A percentile compares a stretch with the other conserved stretches of the same genome.
These are phyloP conservation scores for Athrips mouffetella DNA, from an alignment of 2,888 invertebrate genomes.

Conservation along the genomic window DNA sequence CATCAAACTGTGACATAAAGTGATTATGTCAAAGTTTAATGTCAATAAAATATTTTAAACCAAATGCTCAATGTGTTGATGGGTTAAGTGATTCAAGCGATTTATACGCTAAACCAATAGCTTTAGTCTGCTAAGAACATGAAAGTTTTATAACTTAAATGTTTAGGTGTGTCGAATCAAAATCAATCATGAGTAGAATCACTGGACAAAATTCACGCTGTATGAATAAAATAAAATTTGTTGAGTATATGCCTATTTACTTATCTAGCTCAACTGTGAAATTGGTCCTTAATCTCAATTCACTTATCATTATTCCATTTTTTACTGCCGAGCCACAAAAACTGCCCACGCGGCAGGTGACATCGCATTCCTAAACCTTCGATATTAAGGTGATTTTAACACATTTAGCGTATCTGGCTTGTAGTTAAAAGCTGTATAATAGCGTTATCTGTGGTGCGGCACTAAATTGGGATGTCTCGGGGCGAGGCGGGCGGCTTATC, in stretches of 20 bases:
- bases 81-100: slow-evolving; percentile 6
- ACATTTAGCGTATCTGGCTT: slow-evolving; percentile 74
- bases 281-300: background rate
- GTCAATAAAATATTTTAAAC: slow-evolving; percentile 1
- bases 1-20: background rate
- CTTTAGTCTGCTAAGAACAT: background rate
- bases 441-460: slow-evolving; percentile 73
- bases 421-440: slow-evolving; percentile 79
- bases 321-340: background rate
- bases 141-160: background rate
- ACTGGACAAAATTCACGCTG: too few species aligned
- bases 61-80: background rate
- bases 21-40: slow-evolving; percentile 13
- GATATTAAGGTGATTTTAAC: slow-evolving; percentile 65
- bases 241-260: too few species aligned
- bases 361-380: slow-evolving; percentile 43
- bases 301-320: background rate
- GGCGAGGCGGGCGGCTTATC: slow-evolving; percentile 69
- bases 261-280: background rate
- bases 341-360: slow-evolving; percentile 34
- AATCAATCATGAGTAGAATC: background rate
- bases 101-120: slow-evolving; percentile 1
- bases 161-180: background rate
- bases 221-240: too few species aligned
- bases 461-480: slow-evolving; percentile 77